Evolutionary conservation across 2,888 invertebrate genomes (phyloP), one percentile per base, ranked within the genome.

Genomic region (Dioctria rufipes): DNA sequence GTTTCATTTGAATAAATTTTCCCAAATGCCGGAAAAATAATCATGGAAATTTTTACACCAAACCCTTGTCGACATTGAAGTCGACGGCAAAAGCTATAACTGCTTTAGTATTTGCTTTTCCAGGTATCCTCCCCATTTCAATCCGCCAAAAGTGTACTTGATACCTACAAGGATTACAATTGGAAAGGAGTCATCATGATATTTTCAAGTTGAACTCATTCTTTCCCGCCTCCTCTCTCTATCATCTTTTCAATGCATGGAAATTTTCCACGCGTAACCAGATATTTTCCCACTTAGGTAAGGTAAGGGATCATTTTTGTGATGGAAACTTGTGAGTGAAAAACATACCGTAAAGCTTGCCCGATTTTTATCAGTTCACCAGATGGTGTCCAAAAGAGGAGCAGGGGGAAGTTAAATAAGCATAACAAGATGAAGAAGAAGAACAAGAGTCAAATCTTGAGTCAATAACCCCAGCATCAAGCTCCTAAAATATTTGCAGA

Each of bases 1-100:
- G 42, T 58, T 73, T 73, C 39, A 73, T 73, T 73, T 73, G 58
- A 73, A 73, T 73, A 73, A 73, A 73, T 73, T 73, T 73, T 5
- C 58, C 9, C 73, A 58, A 39, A 73, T 13, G 42, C 69, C 67
- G 8, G 13, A 54, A 73, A 43, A 73, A 54, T 73, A 58, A 73
- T n/a, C 73, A 60, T 58, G 40, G 25, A 42, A 25, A 25, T 1
- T 25, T 25, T 9, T 73, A 58, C 42, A 73, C 39, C 39, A 5
- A 8, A 61, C 39, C 61, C 61, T n/a, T 11, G 11, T 37, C 37
- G 39, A 39, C 3, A 1, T 39, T 61, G 61, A 61, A 61, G 25
- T 61, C 25, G 25, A 25, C 61, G 61, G 1, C 2, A n/a, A 54
- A 46, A 54, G 11, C 54, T n/a, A 54, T 54, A 54, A 54, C 54